These are phyloP conservation scores for Lepilemur septentrionalis DNA, from an alignment of 2,797 vertebrate genomes.

Conservation along the genomic window DNA sequence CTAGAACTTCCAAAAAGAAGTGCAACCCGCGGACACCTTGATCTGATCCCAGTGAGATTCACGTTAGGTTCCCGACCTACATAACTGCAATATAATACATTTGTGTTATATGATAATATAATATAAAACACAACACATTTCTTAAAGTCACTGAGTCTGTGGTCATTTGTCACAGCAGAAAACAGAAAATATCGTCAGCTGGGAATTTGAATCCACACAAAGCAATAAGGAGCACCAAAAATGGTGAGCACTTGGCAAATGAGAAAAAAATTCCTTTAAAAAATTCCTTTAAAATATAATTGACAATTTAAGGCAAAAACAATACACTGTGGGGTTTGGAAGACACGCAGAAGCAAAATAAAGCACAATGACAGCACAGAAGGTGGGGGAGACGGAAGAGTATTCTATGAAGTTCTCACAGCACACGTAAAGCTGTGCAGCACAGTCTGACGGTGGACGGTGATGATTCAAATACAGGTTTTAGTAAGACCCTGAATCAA, in stretches of 20 bases:
- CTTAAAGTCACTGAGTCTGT: not conserved
- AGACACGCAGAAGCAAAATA: not conserved
- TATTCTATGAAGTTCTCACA: not conserved
- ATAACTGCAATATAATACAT: accelerated
- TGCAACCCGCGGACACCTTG: not conserved
- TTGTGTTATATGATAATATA: too few species aligned
- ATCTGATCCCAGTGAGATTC: not conserved
- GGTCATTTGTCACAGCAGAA: not conserved
- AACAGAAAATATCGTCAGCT: not conserved
- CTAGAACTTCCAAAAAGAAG: not conserved
- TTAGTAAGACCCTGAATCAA: too few species aligned
- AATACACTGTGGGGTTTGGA: not conserved
- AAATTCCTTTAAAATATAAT: not conserved
- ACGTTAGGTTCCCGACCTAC: not conserved
- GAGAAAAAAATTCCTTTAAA: not conserved
- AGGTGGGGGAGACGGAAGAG: not conserved
- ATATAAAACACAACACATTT: not conserved
- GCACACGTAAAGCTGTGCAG: too few species aligned
- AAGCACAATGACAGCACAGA: not conserved
- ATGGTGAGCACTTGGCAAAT: too few species aligned
- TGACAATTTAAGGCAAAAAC: not conserved
- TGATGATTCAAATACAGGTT: not conserved
- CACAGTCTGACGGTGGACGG: too few species aligned
- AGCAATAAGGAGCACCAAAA: not conserved
- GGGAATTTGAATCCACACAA: not conserved